These are phyloP conservation scores for Tor tambroides DNA, from an alignment of 2,113 vertebrate genomes.

Conservation along the genomic window DNA sequence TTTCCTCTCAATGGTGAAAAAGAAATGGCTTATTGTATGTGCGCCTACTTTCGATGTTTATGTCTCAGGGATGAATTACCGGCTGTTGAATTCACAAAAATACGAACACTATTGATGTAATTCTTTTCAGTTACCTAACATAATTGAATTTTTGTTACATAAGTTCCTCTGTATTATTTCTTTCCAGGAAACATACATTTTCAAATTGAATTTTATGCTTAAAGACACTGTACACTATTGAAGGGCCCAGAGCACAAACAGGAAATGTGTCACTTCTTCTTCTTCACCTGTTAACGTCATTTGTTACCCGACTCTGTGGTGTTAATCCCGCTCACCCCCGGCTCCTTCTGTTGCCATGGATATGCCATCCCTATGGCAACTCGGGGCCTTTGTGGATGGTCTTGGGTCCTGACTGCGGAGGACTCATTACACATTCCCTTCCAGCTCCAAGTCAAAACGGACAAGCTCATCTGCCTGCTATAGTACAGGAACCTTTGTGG, in stretches of 20 bases:
- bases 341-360: constrained; percentile 77
- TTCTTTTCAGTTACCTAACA: constrained; percentile 31
- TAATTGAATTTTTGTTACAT: constrained; percentile 32
- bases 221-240: constrained; percentile 27
- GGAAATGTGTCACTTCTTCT: constrained; percentile 65
- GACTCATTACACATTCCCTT: constrained; percentile 71
- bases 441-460: constrained; percentile 65
- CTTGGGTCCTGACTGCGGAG: constrained; percentile 67
- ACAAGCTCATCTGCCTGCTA: not conserved
- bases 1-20: not conserved
- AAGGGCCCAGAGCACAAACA: constrained; percentile 39
- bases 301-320: constrained; percentile 68
- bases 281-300: constrained; percentile 65
- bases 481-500: not conserved
- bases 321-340: constrained; percentile 72
- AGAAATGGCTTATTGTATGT: not conserved
- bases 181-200: constrained; percentile 8
- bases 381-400: constrained; percentile 70
- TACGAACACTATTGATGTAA: not conserved
- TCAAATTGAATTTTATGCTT: constrained; percentile 26
- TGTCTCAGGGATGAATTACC: not conserved
- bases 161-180: constrained; percentile 12
- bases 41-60: not conserved
- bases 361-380: constrained; percentile 82
- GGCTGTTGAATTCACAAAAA: not conserved